Base-by-base conservation (phyloP, 2,797 vertebrate species). In the Argentina silus region DNA sequence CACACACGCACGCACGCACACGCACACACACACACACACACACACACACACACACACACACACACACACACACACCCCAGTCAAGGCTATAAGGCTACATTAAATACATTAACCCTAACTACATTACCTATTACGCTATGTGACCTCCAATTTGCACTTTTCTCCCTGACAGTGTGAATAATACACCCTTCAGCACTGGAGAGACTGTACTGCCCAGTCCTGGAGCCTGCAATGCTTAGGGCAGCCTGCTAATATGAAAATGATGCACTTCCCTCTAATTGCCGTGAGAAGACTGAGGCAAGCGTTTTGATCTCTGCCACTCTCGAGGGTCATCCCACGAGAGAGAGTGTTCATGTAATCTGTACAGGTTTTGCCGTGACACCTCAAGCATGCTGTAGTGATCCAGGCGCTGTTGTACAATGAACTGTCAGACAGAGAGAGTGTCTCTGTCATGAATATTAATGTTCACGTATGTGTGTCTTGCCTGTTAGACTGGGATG, bases 161-260 rank as follows among this genome's bases (percentile, higher is more conserved):
- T 36, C 27, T 36, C 27, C 27, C 27, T 36, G 27, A 36, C 27
- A 36, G 27, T 36, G 27, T 36, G 27, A 36, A 36, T 36, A 36
- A 36, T 36, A 1, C 4, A 36, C 27, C 27, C 27, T 36, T 36
- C 27, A 36, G 27, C 27, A 36, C 27, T 4, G 27, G 27, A 36
- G 27, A 36, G 27, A 36, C 27, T 36, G 27, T 4, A 36, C 27
- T 36, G 14, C 61, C 56, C 19, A 11, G 17, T 2, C 56, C 2
- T 12, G 50, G 80, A 72, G 80, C 78, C 77, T 76, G 78, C 79
- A 85, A 80, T 83, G 85, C 84, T 85, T 66, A 69, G 76, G 78
- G 84, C 81, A 82, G 84, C 67, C 71, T 56, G 76, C 70, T 88
- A 81, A 89, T 87, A 80, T 71, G 79, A 81, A 81, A 80, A 81